Evolutionary conservation across 2,888 invertebrate genomes (phyloP).

Genomic region (Scelioninae gen. 1): DNA sequence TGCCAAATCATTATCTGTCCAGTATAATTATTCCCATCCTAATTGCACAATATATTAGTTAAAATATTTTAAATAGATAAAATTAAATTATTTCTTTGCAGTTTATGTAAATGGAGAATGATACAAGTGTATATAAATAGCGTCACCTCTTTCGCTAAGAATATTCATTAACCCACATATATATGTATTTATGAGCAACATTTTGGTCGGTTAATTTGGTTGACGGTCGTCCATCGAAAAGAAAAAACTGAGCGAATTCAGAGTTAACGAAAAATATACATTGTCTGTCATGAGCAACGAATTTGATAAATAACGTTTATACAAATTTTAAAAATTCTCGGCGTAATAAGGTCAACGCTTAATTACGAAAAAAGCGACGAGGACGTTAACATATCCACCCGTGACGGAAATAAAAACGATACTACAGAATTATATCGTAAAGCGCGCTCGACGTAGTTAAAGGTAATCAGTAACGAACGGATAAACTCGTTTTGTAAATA

Average conservation of each 20-base stretch:
- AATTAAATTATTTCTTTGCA: no score
- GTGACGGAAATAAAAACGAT: constrained; percentile 35
- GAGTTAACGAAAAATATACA: not conserved
- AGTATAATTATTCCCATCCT: no score
- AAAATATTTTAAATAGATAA: no score
- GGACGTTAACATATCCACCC: constrained; percentile 42
- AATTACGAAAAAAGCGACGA: constrained; percentile 36
- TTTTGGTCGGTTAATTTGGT: constrained; percentile 11
- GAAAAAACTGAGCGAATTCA: constrained; percentile 1
- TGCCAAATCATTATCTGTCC: no score
- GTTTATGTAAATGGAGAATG: no score
- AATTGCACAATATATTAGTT: no score
- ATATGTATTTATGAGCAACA: not conserved
- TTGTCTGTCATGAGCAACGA: not conserved
- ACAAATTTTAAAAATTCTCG: constrained; percentile 22
- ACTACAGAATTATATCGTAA: constrained; percentile 34
- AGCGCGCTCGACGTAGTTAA: constrained; percentile 24
- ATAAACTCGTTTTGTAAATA: constrained; percentile 53
- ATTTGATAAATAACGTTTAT: constrained; percentile 24
- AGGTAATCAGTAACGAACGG: constrained; percentile 1
- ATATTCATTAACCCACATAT: not conserved
- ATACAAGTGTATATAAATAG: no score
- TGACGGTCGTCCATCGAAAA: not conserved
- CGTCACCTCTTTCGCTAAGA: no score
- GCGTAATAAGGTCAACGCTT: constrained; percentile 41